phyloP scores from a whole-genome alignment of 1,140 invertebrate species.

The Drosophila repleta region DNA sequence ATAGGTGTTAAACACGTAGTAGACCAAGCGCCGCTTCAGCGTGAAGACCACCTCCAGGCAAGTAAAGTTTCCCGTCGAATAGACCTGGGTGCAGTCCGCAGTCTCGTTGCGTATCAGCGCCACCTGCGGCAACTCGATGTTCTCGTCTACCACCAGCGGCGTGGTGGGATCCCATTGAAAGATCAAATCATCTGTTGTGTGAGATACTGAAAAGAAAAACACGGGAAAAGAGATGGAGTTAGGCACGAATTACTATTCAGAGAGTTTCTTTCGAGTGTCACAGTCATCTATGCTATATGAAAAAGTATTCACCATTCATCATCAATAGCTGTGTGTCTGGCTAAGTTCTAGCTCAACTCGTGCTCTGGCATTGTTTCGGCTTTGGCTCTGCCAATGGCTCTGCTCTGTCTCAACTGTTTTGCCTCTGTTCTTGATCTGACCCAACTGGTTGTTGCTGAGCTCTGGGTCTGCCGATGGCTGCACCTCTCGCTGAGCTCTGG shows the following conservation, averaged over 20 bases:
- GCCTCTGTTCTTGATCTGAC: too few species aligned
- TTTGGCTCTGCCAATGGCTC: too few species aligned
- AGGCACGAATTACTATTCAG: background rate
- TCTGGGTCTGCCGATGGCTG: too few species aligned
- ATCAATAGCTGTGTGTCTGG: too few species aligned
- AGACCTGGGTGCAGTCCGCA: slow-evolving; percentile 92
- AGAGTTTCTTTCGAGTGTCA: too few species aligned
- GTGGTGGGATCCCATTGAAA: slow-evolving; percentile 96
- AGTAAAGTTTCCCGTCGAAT: slow-evolving; percentile 92
- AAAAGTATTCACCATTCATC: too few species aligned
- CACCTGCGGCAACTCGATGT: slow-evolving; percentile 94
- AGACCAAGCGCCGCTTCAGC: slow-evolving; percentile 92
- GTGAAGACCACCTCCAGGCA: slow-evolving; percentile 94
- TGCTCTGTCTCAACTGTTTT: too few species aligned
- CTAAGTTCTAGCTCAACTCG: too few species aligned
- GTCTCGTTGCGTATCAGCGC: slow-evolving; percentile 93
- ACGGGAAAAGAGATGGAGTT: background rate
- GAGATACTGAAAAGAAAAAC: slow-evolving; percentile 88
- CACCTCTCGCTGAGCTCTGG: too few species aligned
- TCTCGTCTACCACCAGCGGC: slow-evolving; percentile 94
- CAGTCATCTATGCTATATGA: too few species aligned
- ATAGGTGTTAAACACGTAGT: slow-evolving; percentile 95
- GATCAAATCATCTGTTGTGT: slow-evolving; percentile 95
- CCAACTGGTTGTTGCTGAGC: too few species aligned
- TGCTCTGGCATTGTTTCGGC: too few species aligned